Conservation (phyloP, 1,140 invertebrate species). For the Pogonomyrmex barbatus region DNA sequence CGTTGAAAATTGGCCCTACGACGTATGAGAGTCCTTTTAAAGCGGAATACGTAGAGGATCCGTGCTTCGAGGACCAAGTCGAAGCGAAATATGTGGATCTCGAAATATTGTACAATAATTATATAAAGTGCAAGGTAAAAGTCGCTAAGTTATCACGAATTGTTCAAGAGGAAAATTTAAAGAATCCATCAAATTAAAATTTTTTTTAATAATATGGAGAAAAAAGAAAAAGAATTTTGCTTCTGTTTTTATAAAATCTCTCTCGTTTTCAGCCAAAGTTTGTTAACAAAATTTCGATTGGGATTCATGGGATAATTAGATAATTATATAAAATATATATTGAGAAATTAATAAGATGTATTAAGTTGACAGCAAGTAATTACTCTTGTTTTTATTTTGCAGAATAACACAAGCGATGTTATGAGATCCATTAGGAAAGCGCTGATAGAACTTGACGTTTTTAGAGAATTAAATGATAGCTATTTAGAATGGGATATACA, state of each 20-base stretch:
- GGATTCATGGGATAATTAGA: slow-evolving; percentile 8
- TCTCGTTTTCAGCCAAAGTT: not conserved
- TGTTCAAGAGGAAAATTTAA: not conserved
- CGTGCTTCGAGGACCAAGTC: slow-evolving; percentile 38
- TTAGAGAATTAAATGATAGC: slow-evolving; percentile 43
- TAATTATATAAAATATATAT: slow-evolving; percentile 21
- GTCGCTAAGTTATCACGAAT: not conserved
- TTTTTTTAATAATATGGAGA: not conserved
- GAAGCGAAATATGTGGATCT: slow-evolving; percentile 68
- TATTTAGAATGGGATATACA: not conserved
- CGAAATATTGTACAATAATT: slow-evolving; percentile 66
- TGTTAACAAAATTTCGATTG: not conserved
- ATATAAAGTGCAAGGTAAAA: slow-evolving; percentile 72
- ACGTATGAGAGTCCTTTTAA: slow-evolving; percentile 56
- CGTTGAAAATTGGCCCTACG: slow-evolving; percentile 70
- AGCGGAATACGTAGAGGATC: slow-evolving; percentile 45
- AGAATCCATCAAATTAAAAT: not conserved
- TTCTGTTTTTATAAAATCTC: not conserved
- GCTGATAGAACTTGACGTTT: slow-evolving; percentile 58
- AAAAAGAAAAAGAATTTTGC: not conserved
- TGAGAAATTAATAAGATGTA: not conserved
- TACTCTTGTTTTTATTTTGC: not conserved
- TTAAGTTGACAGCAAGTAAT: not conserved
- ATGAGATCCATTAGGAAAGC: slow-evolving; percentile 58
- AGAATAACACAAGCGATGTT: slow-evolving; percentile 64